Percentiles rank a stretch among this genome's conserved stretches.
These are phyloP conservation scores for Eremophila alpestris DNA, from an alignment of 2,797 vertebrate species.

Conservation along the genomic window DNA sequence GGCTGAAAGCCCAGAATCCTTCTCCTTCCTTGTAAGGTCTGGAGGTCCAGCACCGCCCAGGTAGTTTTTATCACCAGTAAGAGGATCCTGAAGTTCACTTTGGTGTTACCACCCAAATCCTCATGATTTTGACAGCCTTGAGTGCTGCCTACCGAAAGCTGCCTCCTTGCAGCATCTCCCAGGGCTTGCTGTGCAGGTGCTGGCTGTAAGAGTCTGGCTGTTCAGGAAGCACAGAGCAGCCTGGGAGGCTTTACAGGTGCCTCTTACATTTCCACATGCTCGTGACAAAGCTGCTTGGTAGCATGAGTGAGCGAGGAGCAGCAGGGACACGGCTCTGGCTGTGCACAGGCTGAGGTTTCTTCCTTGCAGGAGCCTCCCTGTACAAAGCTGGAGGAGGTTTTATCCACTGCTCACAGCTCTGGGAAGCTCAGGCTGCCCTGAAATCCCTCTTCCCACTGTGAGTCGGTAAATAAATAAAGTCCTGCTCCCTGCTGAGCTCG, in stretches of 20 bases:
- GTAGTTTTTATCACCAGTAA: neutral
- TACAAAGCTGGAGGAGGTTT: constrained; percentile 16
- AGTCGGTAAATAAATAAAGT: constrained; percentile 36
- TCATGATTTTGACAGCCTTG: neutral
- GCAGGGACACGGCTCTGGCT: neutral
- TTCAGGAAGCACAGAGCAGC: neutral
- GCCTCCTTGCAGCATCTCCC: neutral
- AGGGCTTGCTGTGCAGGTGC: neutral
- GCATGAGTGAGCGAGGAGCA: neutral
- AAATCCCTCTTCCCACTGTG: constrained; percentile 11
- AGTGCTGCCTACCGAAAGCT: neutral
- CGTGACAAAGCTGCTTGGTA: neutral
- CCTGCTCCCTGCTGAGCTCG: neutral
- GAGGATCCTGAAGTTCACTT: neutral
- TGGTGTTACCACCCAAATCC: neutral
- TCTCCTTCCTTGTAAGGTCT: neutral
- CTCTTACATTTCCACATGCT: neutral
- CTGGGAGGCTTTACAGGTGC: constrained; percentile 1
- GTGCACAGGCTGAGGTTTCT: neutral
- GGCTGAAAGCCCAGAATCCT: neutral
- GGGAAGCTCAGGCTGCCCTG: constrained; percentile 16
- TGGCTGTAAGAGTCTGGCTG: neutral
- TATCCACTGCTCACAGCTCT: neutral
- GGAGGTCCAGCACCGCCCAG: neutral
- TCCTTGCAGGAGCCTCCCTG: neutral